phyloP scores from a whole-genome alignment of 2,113 vertebrate genomes.

The Caracal caracal region DNA sequence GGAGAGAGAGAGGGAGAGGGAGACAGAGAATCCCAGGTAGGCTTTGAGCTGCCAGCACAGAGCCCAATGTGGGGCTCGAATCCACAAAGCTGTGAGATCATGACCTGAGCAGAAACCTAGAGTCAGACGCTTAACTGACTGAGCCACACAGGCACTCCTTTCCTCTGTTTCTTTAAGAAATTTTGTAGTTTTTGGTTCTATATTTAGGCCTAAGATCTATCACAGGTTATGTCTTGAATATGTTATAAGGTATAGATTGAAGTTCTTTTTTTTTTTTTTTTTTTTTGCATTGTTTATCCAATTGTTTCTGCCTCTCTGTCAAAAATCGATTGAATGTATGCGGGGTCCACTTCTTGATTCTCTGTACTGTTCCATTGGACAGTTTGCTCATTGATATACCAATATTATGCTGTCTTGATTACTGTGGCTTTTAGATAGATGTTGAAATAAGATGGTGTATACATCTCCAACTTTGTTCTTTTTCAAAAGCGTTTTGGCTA shows the following conservation, averaged over 20 bases:
- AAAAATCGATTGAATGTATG: background rate
- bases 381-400: background rate
- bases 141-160: no score
- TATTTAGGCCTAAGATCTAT: background rate
- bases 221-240: constrained; percentile 30
- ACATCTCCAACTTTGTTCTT: background rate
- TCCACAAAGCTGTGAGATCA: no score
- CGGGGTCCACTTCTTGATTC: background rate
- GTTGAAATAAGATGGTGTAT: background rate
- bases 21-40: no score
- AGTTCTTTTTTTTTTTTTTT: background rate
- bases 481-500: background rate
- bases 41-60: no score
- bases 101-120: no score
- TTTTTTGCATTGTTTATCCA: background rate
- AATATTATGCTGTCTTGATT: background rate
- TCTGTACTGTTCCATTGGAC: background rate
- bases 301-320: background rate
- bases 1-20: no score
- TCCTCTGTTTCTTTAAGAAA: no score
- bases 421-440: background rate
- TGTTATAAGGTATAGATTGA: background rate
- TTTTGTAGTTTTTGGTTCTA: background rate
- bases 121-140: no score
- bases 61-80: no score